Conservation (phyloP, 2,797 vertebrate genomes). For the Spizella passerina region DNA sequence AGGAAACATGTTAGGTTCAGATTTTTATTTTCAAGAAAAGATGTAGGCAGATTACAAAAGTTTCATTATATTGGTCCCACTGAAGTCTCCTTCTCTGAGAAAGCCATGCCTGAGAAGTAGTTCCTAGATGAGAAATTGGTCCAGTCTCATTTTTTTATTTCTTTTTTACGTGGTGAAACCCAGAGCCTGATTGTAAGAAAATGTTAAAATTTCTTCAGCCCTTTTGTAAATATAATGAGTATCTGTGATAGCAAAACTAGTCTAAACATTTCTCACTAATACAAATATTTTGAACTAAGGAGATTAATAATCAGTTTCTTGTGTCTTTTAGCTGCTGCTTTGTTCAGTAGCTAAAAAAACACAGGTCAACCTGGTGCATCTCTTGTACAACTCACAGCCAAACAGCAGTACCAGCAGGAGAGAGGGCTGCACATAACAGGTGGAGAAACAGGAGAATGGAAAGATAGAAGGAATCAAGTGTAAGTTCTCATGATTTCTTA, state of each 20-base stretch:
- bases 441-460: conserved; percentile 57
- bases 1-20: neutral
- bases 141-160: neutral
- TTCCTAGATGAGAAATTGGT: neutral
- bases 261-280: neutral
- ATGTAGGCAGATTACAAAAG: neutral
- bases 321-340: neutral
- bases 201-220: neutral
- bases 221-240: neutral
- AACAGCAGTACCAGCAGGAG: neutral
- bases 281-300: neutral
- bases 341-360: neutral
- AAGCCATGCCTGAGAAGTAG: neutral
- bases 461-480: conserved; percentile 46
- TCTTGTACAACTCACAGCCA: neutral
- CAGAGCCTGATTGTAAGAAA: neutral
- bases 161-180: neutral
- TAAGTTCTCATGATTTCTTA: conserved; percentile 57
- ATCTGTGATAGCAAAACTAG: neutral
- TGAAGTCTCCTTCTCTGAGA: neutral
- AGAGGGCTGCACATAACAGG: neutral
- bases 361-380: neutral
- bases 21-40: neutral
- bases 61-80: neutral
- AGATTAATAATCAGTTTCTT: neutral